phyloP scores from a whole-genome alignment of 2,888 invertebrate species.

The Xestia rhomboidea region DNA sequence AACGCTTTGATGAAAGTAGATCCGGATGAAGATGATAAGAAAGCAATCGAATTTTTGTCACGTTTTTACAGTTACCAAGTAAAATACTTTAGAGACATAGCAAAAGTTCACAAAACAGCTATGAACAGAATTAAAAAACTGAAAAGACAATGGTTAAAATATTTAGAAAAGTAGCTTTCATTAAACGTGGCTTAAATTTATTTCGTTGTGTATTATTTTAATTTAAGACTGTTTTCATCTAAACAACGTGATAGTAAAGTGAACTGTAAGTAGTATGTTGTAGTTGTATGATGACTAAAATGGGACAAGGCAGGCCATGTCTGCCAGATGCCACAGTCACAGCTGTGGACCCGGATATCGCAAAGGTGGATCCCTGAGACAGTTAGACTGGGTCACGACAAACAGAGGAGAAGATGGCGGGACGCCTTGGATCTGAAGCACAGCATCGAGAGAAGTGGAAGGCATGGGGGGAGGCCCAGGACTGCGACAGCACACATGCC shows the following conservation, averaged over 20 bases:
- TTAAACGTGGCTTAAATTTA: neutral
- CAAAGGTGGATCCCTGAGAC: neutral
- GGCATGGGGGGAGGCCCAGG: neutral
- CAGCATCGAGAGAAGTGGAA: neutral
- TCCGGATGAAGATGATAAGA: accelerated
- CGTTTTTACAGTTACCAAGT: constrained; percentile 16
- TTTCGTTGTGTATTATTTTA: constrained; percentile 2
- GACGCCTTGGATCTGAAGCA: neutral
- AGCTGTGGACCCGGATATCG: neutral
- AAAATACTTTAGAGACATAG: constrained; percentile 14
- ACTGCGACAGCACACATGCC: neutral
- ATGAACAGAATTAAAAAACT: constrained; percentile 35
- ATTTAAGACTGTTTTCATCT: neutral
- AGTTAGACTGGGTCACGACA: neutral
- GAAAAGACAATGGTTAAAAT: constrained; percentile 26
- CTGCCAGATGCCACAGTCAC: neutral
- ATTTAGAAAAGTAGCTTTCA: constrained; percentile 27
- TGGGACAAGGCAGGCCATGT: neutral
- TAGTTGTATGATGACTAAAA: neutral
- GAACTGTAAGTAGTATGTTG: neutral
- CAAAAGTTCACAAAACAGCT: constrained; percentile 16
- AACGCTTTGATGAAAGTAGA: neutral
- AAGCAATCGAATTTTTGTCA: neutral
- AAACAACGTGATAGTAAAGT: neutral
- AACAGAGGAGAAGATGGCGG: neutral